phyloP scores from a whole-genome alignment of 1,140 invertebrate species.

The Parapsyche elsis region DNA sequence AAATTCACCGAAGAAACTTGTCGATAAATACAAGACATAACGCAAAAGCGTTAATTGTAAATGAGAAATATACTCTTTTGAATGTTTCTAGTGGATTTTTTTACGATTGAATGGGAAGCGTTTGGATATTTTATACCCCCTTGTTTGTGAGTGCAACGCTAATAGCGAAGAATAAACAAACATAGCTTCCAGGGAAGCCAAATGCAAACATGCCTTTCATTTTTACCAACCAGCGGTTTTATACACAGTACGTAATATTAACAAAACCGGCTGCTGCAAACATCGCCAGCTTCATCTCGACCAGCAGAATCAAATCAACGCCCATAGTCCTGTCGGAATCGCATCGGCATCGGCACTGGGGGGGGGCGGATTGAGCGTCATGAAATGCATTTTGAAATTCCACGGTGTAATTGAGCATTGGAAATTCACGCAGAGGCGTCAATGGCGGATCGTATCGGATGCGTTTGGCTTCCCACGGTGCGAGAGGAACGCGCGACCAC shows the following conservation, averaged over 20 bases:
- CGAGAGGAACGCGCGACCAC: slow-evolving; percentile 40
- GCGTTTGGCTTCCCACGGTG: slow-evolving; percentile 14
- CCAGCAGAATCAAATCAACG: too few relatives aligned
- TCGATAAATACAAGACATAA: not conserved
- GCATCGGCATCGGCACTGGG: too few relatives aligned
- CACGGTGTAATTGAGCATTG: not conserved
- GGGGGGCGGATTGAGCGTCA: too few relatives aligned
- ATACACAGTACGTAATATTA: not conserved
- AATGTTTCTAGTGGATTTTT: slow-evolving; percentile 2
- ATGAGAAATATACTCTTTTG: not conserved
- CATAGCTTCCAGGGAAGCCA: slow-evolving; percentile 37
- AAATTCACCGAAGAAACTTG: not conserved
- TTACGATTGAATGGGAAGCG: not conserved
- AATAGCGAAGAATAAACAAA: slow-evolving; percentile 40
- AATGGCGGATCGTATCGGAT: slow-evolving; percentile 2
- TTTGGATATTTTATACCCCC: slow-evolving; percentile 24
- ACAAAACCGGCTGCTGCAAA: not conserved
- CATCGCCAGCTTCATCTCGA: too few relatives aligned
- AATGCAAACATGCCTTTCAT: slow-evolving; percentile 38
- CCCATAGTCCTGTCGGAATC: too few relatives aligned
- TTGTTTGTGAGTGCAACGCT: slow-evolving; percentile 23
- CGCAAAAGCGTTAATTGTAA: not conserved
- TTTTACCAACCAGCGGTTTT: slow-evolving; percentile 8
- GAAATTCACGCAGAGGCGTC: slow-evolving; percentile 12
- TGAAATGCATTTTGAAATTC: too few relatives aligned